Evolutionary conservation across 2,797 vertebrate species (phyloP).

Genomic region (Sebastes cheni): DNA sequence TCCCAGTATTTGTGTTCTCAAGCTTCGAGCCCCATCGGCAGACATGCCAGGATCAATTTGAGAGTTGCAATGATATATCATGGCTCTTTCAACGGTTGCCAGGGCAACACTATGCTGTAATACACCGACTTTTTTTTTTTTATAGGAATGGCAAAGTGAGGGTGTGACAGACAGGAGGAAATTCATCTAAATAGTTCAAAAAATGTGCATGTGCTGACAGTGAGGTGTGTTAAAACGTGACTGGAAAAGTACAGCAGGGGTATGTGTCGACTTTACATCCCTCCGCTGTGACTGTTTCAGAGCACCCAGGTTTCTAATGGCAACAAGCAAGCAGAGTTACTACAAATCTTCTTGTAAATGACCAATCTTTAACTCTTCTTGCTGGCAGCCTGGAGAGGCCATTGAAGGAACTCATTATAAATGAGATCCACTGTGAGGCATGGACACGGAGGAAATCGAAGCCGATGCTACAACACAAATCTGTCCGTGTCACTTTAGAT

Average conservation of each 20-base stretch:
- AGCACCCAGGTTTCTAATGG: background rate
- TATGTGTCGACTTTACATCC: background rate
- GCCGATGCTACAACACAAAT: slow-evolving; percentile 42
- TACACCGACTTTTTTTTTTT: slow-evolving; percentile 23
- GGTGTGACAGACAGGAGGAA: slow-evolving; percentile 13
- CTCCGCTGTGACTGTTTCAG: background rate
- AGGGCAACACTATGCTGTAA: slow-evolving; percentile 57
- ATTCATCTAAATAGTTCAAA: background rate
- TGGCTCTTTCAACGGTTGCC: slow-evolving; percentile 55
- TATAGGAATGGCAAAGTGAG: background rate
- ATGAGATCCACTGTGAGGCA: slow-evolving; percentile 43
- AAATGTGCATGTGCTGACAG: background rate
- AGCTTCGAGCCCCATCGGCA: slow-evolving; percentile 13
- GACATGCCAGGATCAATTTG: slow-evolving; percentile 26
- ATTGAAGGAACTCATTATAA: slow-evolving; percentile 27
- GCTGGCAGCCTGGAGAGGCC: slow-evolving; percentile 2
- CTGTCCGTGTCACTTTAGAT: slow-evolving; percentile 51
- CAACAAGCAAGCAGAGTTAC: background rate
- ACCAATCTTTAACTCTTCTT: slow-evolving; percentile 2
- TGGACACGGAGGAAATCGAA: slow-evolving; percentile 58
- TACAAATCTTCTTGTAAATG: slow-evolving; percentile 21
- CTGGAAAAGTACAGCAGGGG: background rate
- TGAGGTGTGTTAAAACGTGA: background rate
- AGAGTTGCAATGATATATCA: slow-evolving; percentile 21
- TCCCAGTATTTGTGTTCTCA: background rate